Base-by-base conservation (phyloP, 2,797 vertebrate genomes). In the Chelidonichthys spinosus region DNA sequence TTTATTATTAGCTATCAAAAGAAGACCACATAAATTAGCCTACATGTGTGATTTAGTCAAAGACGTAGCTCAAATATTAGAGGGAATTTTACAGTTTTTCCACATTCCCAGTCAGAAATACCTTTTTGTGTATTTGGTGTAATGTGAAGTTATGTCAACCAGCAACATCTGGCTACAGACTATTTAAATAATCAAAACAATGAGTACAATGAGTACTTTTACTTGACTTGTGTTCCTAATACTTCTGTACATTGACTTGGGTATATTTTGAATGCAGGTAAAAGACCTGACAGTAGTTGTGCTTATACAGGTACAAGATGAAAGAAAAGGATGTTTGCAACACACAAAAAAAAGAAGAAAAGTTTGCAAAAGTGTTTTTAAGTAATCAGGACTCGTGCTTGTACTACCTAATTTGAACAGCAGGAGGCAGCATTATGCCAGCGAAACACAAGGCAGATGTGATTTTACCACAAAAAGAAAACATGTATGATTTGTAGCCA, bases 351-450 rank as follows among this genome's bases (percentile, higher is more conserved):
- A n/a, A n/a, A n/a, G n/a, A n/a, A n/a, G n/a, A n/a, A n/a, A 25
- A 25, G 25, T 25, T n/a, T n/a, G 25, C 2, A 25, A 25, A 25
- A 25, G 25, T 25, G 25, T 25, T 2, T 25, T 25, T 25, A 25
- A 25, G 1, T 25, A 25, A 25, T 25, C 25, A 25, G 25, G 25
- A 0, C 11, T 33, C 18, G 14, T 55, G 11, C 13, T 14, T 14
- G 2, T 42, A 33, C 1, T 83, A 3, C 14, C 42, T 25, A 0
- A 0, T 53, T 18, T 44, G 11, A 81, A 53, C 92, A 78, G 39
- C 2, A 89, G 91, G 65, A 72, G 90, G 81, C 81, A 84, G 68
- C 76, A 85, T 63, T 59, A 62, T 17, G 53, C 47, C 46, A 71
- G 2, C n/a, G 11, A 47, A 13, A 18, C 1, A 33, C n/a, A 33